These are phyloP conservation scores for Papilio xuthus DNA, from an alignment of 1,140 invertebrate genomes.

Conservation along the genomic window DNA sequence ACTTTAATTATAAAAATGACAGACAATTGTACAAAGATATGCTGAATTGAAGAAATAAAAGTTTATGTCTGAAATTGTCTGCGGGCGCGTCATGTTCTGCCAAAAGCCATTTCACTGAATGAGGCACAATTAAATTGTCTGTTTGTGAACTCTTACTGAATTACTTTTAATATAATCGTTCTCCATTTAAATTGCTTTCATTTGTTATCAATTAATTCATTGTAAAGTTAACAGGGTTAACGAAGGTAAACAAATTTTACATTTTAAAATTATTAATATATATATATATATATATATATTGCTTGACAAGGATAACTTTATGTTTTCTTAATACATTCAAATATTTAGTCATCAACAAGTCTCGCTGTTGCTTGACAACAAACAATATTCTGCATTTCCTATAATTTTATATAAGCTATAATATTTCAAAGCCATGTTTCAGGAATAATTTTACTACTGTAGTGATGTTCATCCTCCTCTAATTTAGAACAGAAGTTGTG, in stretches of 20 bases:
- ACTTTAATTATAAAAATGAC: neutral
- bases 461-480: neutral
- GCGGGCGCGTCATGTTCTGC: neutral
- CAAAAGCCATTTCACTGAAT: constrained; percentile 18
- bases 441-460: neutral
- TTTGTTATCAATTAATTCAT: neutral
- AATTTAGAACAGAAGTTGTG: neutral
- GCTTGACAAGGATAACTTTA: too few relatives aligned
- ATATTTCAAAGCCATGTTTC: neutral
- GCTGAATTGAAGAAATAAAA: neutral
- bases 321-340: too few relatives aligned
- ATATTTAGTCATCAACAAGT: too few relatives aligned
- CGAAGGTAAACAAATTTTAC: neutral
- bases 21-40: neutral
- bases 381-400: neutral
- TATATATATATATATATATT: too few relatives aligned
- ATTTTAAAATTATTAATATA: neutral
- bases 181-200: neutral
- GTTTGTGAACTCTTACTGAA: neutral
- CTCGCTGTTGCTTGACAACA: neutral
- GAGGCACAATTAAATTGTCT: constrained; percentile 17
- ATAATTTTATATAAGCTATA: too few relatives aligned
- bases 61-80: neutral
- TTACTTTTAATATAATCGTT: constrained; percentile 17
- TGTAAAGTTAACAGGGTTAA: neutral